A percentile compares a stretch with the other conserved stretches of the same genome.
Evolutionary conservation across 2,113 vertebrate genomes (phyloP).

Genomic region (Lasiurus cinereus): DNA sequence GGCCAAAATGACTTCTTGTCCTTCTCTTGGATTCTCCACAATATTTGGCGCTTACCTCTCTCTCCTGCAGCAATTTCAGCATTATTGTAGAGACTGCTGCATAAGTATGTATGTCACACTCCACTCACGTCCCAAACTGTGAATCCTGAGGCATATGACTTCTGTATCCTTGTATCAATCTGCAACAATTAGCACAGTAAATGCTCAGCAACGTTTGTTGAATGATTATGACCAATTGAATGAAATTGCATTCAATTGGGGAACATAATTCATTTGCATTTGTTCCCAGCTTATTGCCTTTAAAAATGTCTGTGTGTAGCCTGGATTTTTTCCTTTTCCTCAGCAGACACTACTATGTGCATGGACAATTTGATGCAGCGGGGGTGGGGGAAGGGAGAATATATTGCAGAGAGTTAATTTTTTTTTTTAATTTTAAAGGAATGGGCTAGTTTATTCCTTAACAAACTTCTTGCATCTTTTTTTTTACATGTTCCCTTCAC

Average conservation of each 20-base stretch:
- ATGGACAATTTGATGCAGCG: not conserved
- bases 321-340: constrained; percentile 35
- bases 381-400: constrained; percentile 9
- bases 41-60: not conserved
- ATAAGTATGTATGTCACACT: not conserved
- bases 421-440: constrained; percentile 55
- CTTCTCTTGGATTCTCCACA: not conserved
- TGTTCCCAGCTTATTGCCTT: not conserved
- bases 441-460: not conserved
- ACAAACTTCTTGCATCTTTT: constrained; percentile 40
- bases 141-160: not conserved
- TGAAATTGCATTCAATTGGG: not conserved
- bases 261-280: not conserved
- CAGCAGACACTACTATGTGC: not conserved
- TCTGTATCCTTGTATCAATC: not conserved
- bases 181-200: not conserved
- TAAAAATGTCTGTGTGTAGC: constrained; percentile 42
- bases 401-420: not conserved
- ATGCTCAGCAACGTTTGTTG: not conserved
- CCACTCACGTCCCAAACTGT: not conserved
- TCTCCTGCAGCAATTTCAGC: not conserved
- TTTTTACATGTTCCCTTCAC: not conserved
- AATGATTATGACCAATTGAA: not conserved
- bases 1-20: not conserved
- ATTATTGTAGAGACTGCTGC: not conserved